phyloP scores from a whole-genome alignment of 2,888 invertebrate genomes.

The Phymatocera aterrima region DNA sequence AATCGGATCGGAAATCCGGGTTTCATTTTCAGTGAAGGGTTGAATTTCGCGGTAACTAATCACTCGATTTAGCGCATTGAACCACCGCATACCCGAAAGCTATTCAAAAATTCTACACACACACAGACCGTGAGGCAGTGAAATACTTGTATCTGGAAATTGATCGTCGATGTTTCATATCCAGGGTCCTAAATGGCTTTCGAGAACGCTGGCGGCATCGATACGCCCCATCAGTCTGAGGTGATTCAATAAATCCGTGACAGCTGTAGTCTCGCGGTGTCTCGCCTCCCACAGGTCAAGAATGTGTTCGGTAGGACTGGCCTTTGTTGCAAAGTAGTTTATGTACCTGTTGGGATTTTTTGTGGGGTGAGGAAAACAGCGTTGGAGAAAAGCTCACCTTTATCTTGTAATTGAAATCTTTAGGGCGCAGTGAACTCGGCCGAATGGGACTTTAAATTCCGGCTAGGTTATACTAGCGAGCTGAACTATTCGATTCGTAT shows the following conservation, averaged over 20 bases:
- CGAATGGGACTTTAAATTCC: constrained; percentile 11
- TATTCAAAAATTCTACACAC: neutral
- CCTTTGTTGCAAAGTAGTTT: constrained; percentile 95
- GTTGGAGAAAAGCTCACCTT: neutral
- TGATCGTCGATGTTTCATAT: constrained; percentile 54
- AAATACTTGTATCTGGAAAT: constrained; percentile 1
- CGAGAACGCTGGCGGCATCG: constrained; percentile 88
- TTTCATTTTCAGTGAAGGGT: neutral
- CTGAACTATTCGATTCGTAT: neutral
- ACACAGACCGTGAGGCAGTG: neutral
- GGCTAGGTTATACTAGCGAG: neutral
- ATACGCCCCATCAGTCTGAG: constrained; percentile 89
- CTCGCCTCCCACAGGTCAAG: constrained; percentile 95
- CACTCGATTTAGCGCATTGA: neutral
- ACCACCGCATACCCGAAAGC: neutral
- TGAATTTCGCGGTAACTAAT: neutral
- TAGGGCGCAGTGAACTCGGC: neutral
- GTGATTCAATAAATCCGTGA: constrained; percentile 88
- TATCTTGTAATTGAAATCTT: constrained; percentile 40
- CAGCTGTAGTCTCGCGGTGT: constrained; percentile 86
- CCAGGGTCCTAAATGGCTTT: constrained; percentile 72
- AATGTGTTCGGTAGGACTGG: constrained; percentile 95
- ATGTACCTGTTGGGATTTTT: constrained; percentile 78
- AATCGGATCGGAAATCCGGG: neutral
- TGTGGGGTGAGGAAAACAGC: neutral